Evolutionary conservation across 2,797 vertebrate genomes (phyloP), one percentile per base, ranked within the genome.

Genomic region (Neoniphon sammara): DNA sequence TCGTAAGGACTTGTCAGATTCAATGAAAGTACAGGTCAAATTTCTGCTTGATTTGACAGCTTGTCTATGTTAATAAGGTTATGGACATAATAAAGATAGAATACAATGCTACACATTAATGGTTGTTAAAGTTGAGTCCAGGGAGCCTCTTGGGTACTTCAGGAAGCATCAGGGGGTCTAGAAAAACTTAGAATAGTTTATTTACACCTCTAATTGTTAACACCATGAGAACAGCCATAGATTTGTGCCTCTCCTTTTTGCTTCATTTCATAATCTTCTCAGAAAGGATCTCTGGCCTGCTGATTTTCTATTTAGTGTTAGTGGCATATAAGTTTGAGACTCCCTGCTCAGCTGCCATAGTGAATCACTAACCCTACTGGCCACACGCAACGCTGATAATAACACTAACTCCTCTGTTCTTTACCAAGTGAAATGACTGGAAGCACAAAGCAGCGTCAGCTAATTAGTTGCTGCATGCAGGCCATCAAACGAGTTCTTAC

Each of bases 1-100:
- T 53, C 71, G 20, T 42, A 66, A 34, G 47, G 44, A 66, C 42
- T 21, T 84, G 67, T 77, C 70, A 67, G 31, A 71, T 74, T 23
- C 1, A 50, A 20, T 71, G 54, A 76, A 61, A 68, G 55, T 57
- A 21, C 9, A 59, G 52, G 23, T 69, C 36, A 77, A 27, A 75
- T 66, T 25, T 77, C 46, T 57, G 58, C 58, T 74, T 31, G 14
- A 58, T 66, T 53, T 18, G 15, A 50, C 23, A 2, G 2, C 50
- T 23, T 31, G 61, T 73, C 23, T 23, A 21, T 59, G 54, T 63
- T 44, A 55, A 73, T 77, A 25, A 68, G 30, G 62, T 62, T 80
- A 62, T 59, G 47, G 80, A 53, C 56, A 55, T 57, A 57, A 31
- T n/a, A 34, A 17, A 53, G 70, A 44, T 52, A 59, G 6, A 58